A percentile compares a stretch with the other conserved stretches of the same genome.
phyloP scores from a whole-genome alignment of 2,888 invertebrate species.

The Yponomeuta malinellus region DNA sequence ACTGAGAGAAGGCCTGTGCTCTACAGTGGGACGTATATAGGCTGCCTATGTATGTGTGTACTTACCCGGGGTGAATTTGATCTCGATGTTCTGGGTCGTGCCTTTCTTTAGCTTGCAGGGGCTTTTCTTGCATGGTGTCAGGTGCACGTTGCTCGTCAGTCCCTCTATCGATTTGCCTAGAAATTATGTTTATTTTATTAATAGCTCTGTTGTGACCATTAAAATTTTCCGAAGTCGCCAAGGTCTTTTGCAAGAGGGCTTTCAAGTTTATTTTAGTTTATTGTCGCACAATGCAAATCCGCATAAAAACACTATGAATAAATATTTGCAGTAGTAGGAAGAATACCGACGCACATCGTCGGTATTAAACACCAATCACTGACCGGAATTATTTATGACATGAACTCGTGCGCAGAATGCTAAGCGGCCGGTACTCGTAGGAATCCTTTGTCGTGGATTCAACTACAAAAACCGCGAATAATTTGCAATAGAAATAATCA shows the following conservation, averaged over 20 bases:
- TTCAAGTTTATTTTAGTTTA: too few relatives aligned
- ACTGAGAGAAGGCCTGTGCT: too few relatives aligned
- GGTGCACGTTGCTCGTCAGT: constrained; percentile 62
- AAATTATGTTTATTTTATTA: constrained; percentile 24
- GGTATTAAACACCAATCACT: background rate
- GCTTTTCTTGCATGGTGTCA: constrained; percentile 77
- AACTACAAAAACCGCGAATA: background rate
- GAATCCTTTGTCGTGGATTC: background rate
- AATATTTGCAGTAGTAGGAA: background rate
- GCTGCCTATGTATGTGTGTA: too few relatives aligned
- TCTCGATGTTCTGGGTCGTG: constrained; percentile 66
- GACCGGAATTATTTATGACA: background rate
- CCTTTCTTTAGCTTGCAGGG: constrained; percentile 81
- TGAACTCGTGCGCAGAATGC: background rate
- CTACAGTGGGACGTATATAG: too few relatives aligned
- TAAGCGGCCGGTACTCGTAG: background rate
- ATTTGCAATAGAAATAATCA: background rate
- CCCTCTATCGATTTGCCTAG: constrained; percentile 56
- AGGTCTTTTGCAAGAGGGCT: too few relatives aligned
- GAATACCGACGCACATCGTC: background rate
- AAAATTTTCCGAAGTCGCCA: too few relatives aligned
- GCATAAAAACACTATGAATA: background rate
- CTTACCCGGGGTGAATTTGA: constrained; percentile 77
- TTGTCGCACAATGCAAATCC: background rate
- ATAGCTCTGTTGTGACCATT: too few relatives aligned